Evolutionary conservation across 2,797 vertebrate genomes (phyloP).

Genomic region (Okamejei kenojei): DNA sequence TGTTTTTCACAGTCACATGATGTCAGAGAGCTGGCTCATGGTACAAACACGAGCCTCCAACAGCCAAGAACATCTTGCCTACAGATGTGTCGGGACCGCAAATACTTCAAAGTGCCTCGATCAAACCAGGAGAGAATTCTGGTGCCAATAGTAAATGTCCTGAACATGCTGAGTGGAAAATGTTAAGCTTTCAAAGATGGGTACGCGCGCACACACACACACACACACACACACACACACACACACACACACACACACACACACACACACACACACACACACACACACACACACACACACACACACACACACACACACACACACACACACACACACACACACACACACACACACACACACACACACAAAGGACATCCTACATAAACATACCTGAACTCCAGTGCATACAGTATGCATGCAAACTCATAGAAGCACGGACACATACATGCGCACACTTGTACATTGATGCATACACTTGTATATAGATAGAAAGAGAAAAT

Average conservation of each 20-base stretch:
- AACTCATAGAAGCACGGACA: neutral
- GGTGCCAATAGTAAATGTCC: constrained; percentile 98
- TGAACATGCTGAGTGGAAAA: constrained; percentile 93
- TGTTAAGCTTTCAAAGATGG: constrained; percentile 66
- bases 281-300: neutral
- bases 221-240: neutral
- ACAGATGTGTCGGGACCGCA: constrained; percentile 93
- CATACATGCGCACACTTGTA: neutral
- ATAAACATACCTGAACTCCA: neutral
- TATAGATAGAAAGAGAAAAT: neutral
- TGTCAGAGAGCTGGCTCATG: constrained; percentile 63
- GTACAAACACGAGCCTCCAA: constrained; percentile 49
- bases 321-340: no score
- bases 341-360: neutral
- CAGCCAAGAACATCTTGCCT: constrained; percentile 80
- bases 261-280: neutral
- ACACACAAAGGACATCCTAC: neutral
- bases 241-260: neutral
- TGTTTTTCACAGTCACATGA: constrained; percentile 92
- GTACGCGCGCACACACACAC: constrained; percentile 4
- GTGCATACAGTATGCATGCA: neutral
- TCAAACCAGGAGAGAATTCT: constrained; percentile 86
- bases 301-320: neutral
- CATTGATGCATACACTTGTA: neutral
- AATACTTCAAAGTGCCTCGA: constrained; percentile 93